phyloP scores from a whole-genome alignment of 2,113 vertebrate genomes.

The zebrafish (Danio rerio) region DNA sequence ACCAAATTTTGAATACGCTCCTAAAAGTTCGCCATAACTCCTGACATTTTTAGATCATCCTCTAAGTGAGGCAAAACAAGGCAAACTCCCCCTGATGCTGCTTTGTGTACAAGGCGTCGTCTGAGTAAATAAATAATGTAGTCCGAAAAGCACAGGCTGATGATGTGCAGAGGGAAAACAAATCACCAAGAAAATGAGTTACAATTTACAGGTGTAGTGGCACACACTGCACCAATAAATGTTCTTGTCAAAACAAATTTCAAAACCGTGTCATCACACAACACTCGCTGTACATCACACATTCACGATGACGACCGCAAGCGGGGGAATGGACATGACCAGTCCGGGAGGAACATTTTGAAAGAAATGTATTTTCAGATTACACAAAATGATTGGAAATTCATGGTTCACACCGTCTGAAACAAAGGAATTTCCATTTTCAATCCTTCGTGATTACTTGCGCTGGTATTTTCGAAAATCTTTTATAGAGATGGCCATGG shows the following conservation, averaged over 20 bases:
- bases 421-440: background rate
- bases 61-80: conserved; percentile 59
- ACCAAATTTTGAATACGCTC: background rate
- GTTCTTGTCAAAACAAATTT: conserved; percentile 36
- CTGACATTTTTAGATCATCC: conserved; percentile 75
- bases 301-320: background rate
- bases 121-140: conserved; percentile 61
- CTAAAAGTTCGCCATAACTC: conserved; percentile 58
- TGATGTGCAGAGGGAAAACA: conserved; percentile 45
- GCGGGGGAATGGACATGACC: background rate
- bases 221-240: conserved; percentile 25
- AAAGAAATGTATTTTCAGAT: conserved; percentile 14
- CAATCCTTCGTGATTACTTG: background rate
- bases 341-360: background rate
- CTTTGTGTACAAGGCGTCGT: conserved; percentile 50
- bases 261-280: conserved; percentile 37
- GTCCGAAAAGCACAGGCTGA: conserved; percentile 57
- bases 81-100: conserved; percentile 53
- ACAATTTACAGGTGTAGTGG: background rate
- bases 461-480: background rate
- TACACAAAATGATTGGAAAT: background rate
- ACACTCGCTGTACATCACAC: background rate
- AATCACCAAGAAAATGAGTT: conserved; percentile 48
- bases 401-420: background rate
- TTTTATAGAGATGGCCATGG: background rate